Evolutionary conservation across 2,888 invertebrate genomes (phyloP).

Genomic region (Chrysolina haemoptera): DNA sequence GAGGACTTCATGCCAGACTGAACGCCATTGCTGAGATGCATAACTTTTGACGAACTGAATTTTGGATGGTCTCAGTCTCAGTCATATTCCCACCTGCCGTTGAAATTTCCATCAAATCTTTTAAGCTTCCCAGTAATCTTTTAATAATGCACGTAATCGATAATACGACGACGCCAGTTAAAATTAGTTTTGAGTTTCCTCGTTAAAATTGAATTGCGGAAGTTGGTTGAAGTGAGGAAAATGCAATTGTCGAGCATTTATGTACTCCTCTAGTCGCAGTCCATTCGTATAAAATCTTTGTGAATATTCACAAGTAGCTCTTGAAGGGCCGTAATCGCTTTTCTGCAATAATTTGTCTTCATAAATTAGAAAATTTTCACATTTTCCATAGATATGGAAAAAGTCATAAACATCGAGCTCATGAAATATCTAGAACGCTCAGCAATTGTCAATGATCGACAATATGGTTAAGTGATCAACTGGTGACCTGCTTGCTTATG

Average conservation of each 20-base stretch:
- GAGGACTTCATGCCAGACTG: too few species aligned
- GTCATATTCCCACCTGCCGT: not conserved
- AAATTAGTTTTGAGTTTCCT: constrained; percentile 45
- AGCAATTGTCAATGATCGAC: too few species aligned
- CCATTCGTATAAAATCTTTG: constrained; percentile 33
- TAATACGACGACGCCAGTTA: constrained; percentile 23
- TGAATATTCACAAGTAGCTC: constrained; percentile 31
- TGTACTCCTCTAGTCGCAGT: constrained; percentile 27
- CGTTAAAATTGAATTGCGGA: constrained; percentile 45
- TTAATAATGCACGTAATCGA: constrained; percentile 36
- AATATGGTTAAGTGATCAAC: too few species aligned
- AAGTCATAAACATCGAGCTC: too few species aligned
- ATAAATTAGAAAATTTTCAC: not conserved
- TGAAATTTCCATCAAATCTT: not conserved
- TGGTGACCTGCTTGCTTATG: too few species aligned
- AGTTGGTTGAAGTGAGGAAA: constrained; percentile 41
- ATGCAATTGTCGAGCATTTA: constrained; percentile 48
- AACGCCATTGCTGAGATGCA: not conserved
- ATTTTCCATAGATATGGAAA: not conserved
- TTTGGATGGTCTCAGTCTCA: not conserved
- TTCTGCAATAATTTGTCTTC: not conserved
- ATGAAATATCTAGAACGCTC: too few species aligned
- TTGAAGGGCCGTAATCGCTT: constrained; percentile 12
- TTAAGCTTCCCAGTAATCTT: constrained; percentile 14
- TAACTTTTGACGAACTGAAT: not conserved